These are phyloP conservation scores for Yoshiicerus persimilis DNA, from an alignment of 1,140 invertebrate genomes.

Conservation along the genomic window DNA sequence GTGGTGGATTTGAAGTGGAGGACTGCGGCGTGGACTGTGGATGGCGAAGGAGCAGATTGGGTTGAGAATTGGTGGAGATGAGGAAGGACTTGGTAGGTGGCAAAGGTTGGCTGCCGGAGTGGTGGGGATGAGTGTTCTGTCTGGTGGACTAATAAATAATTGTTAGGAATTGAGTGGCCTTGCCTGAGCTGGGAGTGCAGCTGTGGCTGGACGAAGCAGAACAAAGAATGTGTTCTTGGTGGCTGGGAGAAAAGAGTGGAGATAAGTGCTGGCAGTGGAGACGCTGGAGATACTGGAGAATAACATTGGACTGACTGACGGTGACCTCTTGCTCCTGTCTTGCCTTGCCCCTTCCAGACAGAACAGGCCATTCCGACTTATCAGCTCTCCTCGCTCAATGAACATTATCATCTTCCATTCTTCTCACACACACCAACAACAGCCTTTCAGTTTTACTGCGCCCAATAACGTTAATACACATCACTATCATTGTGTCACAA, in stretches of 20 bases:
- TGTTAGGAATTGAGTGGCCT: not conserved
- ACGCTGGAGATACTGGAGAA: not conserved
- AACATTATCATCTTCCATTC: not conserved
- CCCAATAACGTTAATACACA: too few relatives aligned
- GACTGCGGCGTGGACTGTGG: too few relatives aligned
- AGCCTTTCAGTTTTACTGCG: too few relatives aligned
- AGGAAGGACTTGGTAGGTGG: too few relatives aligned
- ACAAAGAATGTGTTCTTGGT: not conserved
- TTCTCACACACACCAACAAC: not conserved
- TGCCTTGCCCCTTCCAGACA: not conserved
- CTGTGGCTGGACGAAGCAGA: not conserved
- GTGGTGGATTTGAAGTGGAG: too few relatives aligned
- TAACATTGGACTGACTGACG: not conserved
- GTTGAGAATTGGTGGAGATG: too few relatives aligned
- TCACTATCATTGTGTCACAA: too few relatives aligned
- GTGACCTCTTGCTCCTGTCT: not conserved
- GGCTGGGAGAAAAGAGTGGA: not conserved
- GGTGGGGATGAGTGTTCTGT: too few relatives aligned
- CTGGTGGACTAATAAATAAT: not conserved
- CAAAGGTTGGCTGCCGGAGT: too few relatives aligned
- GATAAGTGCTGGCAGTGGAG: not conserved
- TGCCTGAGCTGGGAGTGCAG: not conserved
- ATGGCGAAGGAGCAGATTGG: too few relatives aligned
- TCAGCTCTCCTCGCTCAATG: not conserved
- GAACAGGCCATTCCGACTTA: not conserved